Evolutionary conservation across 1,140 invertebrate species (phyloP).

Genomic region (Leptestheria dahalacensis): DNA sequence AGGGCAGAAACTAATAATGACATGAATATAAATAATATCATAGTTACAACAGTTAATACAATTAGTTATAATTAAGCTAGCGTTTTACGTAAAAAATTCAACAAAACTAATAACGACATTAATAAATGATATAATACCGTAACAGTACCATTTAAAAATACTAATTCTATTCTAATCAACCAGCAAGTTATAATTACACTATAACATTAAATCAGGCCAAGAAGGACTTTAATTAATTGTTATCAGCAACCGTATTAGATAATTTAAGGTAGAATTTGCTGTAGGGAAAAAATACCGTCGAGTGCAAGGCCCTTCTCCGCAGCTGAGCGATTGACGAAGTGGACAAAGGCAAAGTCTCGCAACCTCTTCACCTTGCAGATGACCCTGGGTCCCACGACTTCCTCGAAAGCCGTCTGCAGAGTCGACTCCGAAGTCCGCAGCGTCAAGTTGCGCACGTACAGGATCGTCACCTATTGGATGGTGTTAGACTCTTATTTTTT

Average conservation of each 20-base stretch:
- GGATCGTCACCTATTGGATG: slow-evolving; percentile 33
- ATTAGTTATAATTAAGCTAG: no score
- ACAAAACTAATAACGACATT: background rate
- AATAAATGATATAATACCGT: no score
- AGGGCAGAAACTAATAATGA: no score
- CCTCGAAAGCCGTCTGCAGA: slow-evolving; percentile 27
- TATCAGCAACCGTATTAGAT: no score
- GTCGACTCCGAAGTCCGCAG: slow-evolving; percentile 35
- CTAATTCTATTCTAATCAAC: no score
- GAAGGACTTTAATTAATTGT: no score
- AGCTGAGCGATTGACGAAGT: slow-evolving; percentile 32
- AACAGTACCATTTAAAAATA: no score
- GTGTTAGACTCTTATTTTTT: background rate
- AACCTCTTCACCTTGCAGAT: slow-evolving; percentile 36
- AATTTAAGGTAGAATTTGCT: no score
- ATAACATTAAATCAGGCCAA: no score
- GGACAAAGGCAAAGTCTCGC: slow-evolving; percentile 37
- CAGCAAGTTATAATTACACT: background rate
- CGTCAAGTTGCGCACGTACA: slow-evolving; percentile 41
- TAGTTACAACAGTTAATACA: no score
- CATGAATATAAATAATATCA: no score
- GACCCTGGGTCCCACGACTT: slow-evolving; percentile 26
- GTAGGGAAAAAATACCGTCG: background rate
- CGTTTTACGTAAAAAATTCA: no score
- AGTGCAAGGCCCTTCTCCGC: slow-evolving; percentile 27